Base-by-base conservation (phyloP, 1,140 invertebrate species). In the Sinella curviseta region DNA sequence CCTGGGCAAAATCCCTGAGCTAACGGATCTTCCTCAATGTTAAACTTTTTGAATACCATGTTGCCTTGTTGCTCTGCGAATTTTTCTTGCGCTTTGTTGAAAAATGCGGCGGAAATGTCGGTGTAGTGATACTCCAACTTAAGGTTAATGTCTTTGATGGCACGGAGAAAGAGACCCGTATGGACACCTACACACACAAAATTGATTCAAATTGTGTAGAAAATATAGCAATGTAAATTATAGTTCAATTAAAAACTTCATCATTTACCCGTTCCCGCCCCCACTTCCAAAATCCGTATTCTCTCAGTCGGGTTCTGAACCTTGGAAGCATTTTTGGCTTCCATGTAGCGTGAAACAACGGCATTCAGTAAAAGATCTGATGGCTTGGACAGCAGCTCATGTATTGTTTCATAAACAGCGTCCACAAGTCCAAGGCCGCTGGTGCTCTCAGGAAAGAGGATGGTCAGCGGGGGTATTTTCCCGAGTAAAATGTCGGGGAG, bases 1-100 rank as follows among this genome's bases (percentile, higher is more conserved):
- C 54, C 77, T 4, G 77, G 70, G 1, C 30, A n/a, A 39, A 67
- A 78, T 30, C 35, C 55, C 57, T 81, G 80, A 33, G 34, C 20
- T 33, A 70, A 34, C 16, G 77, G 77, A 57, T 77, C 77, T 36
- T 67, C 33, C 39, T 81, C 77, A 60, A 81, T 77, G 74, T 81
- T 70, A 0, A 78, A 30, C 0, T 70, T 34, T 33, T 73, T 77
- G 26, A 67, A 81, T 30, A 77, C 60, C 17, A 81, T 70, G 0
- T 26, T 54, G 8, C 26, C 35, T 1, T 31, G 30, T 31, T 14
- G 8, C 1, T 70, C 24, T 70, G 8, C 26, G 31, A 70, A 33
- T 33, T 70, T 33, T 33, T 30, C 31, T n/a, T 70, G 3, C 12
- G 65, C 65, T 70, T 8, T 14, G 30, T 30, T 31, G 30, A 70